Evolutionary conservation across 1,140 invertebrate genomes (phyloP).

Genomic region (Formica exsecta): DNA sequence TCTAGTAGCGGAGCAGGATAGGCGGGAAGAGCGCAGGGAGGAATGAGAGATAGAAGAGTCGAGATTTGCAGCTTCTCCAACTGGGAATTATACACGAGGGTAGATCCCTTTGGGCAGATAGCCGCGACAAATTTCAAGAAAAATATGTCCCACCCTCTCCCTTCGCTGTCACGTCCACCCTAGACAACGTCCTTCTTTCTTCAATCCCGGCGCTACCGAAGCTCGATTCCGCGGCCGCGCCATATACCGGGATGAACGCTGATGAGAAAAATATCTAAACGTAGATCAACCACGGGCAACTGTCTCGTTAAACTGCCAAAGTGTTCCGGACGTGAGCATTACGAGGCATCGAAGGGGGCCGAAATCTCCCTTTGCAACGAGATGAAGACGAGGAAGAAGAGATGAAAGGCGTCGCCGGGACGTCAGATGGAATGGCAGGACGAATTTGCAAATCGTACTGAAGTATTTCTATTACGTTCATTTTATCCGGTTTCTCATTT

Average conservation of each 20-base stretch:
- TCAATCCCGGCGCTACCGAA: slow-evolving; percentile 19
- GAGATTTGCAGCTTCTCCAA: slow-evolving; percentile 82
- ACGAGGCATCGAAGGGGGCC: slow-evolving; percentile 52
- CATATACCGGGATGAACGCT: slow-evolving; percentile 61
- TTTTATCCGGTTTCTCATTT: neutral
- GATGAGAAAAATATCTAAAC: slow-evolving; percentile 86
- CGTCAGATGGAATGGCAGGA: neutral
- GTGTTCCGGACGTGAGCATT: slow-evolving; percentile 72
- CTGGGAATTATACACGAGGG: slow-evolving; percentile 84
- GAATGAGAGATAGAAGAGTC: slow-evolving; percentile 73
- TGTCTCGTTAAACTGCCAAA: slow-evolving; percentile 80
- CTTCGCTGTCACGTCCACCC: slow-evolving; percentile 65
- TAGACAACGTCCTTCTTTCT: slow-evolving; percentile 27
- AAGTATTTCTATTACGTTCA: neutral
- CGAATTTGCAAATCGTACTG: slow-evolving; percentile 18
- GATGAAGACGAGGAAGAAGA: slow-evolving; percentile 15
- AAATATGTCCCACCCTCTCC: slow-evolving; percentile 81
- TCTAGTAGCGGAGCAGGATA: slow-evolving; percentile 21
- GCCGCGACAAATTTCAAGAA: slow-evolving; percentile 85
- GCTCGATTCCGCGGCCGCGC: slow-evolving; percentile 25
- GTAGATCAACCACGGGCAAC: slow-evolving; percentile 82
- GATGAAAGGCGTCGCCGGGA: slow-evolving; percentile 14
- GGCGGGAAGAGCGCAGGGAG: slow-evolving; percentile 13
- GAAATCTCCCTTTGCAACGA: neutral
- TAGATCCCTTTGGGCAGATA: slow-evolving; percentile 84